phyloP scores from a whole-genome alignment of 1,140 invertebrate species.

The Periplaneta americana region DNA sequence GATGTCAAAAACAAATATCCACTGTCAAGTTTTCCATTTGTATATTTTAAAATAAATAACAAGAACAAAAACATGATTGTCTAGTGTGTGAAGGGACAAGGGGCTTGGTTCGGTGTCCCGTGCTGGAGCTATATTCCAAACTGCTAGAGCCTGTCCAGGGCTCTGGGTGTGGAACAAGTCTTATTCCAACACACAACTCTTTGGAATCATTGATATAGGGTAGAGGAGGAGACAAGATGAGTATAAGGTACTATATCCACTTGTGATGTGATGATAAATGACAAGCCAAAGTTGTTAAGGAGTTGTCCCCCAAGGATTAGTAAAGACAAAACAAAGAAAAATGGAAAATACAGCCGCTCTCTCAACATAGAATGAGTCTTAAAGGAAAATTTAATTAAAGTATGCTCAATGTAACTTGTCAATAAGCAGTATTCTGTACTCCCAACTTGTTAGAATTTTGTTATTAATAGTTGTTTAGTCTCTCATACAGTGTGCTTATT shows the following conservation, averaged over 20 bases:
- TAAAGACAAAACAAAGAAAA: background rate
- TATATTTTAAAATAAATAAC: background rate
- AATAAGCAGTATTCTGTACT: background rate
- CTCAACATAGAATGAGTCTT: background rate
- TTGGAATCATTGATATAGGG: background rate
- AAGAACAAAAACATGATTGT: background rate
- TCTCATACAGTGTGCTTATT: background rate
- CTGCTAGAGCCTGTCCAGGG: background rate
- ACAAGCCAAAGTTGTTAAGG: background rate
- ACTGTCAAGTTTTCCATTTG: background rate
- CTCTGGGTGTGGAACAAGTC: background rate
- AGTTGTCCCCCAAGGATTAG: background rate
- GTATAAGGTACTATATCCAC: background rate
- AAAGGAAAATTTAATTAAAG: background rate
- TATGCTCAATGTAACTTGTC: background rate
- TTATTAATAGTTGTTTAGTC: background rate
- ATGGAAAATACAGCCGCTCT: background rate
- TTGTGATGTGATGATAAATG: background rate
- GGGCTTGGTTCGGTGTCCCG: background rate
- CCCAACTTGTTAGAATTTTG: background rate
- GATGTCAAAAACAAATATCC: background rate
- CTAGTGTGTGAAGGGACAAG: background rate
- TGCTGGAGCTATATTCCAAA: too few species aligned
- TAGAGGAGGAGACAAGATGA: background rate
- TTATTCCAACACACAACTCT: background rate